phyloP scores from a whole-genome alignment of 2,797 vertebrate species.

The Potorous gilbertii region DNA sequence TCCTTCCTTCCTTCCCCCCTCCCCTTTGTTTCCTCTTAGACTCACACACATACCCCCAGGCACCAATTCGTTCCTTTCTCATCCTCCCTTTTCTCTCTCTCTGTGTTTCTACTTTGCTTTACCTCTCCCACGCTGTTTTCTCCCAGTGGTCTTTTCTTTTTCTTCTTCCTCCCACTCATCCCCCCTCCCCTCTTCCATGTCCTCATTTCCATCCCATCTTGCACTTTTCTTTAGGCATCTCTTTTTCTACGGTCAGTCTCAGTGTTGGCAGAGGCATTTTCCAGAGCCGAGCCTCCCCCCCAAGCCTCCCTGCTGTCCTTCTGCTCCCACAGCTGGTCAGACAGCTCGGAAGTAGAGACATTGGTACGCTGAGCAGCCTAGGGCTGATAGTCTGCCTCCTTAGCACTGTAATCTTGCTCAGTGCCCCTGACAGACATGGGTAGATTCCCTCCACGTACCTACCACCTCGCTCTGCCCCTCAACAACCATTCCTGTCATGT shows the following conservation, averaged over 20 bases:
- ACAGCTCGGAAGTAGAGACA: neutral
- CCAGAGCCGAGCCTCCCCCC: neutral
- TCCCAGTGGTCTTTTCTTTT: neutral
- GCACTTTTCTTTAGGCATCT: neutral
- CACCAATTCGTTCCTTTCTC: neutral
- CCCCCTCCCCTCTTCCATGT: neutral
- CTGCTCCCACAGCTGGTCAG: neutral
- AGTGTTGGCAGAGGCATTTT: neutral
- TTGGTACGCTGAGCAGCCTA: neutral
- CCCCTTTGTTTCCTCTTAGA: neutral
- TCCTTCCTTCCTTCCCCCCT: neutral
- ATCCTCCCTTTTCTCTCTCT: neutral
- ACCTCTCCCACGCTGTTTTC: slow-evolving; percentile 23
- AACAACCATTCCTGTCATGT: neutral
- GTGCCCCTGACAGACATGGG: neutral
- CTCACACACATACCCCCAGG: neutral
- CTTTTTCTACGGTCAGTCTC: neutral
- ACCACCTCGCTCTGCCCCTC: neutral
- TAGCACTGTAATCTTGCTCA: neutral
- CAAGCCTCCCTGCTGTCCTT: neutral
- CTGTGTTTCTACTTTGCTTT: slow-evolving; percentile 11
- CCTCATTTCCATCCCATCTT: slow-evolving; percentile 43
- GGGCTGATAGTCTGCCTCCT: neutral
- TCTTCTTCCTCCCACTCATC: neutral
- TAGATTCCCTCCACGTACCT: neutral